A percentile compares a stretch with the other conserved stretches of the same genome.
Evolutionary conservation across 2,113 vertebrate species (phyloP).

Genomic region (Burhinus oedicnemus): DNA sequence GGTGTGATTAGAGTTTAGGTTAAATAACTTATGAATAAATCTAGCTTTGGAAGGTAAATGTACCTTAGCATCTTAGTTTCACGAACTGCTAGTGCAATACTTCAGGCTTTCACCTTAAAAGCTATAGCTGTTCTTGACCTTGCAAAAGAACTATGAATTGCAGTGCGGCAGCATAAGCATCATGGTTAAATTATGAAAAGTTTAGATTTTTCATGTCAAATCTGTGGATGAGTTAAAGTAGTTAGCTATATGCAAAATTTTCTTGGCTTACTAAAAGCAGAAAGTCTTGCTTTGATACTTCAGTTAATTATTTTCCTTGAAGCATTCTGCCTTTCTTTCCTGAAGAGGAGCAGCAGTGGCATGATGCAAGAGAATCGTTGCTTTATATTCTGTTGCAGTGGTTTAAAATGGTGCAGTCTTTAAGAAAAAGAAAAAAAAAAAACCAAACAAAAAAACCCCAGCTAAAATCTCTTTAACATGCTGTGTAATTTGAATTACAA

Average conservation of each 20-base stretch:
- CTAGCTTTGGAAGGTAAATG: neutral
- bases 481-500: neutral
- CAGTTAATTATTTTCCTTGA: neutral
- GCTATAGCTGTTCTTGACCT: neutral
- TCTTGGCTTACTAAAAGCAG: neutral
- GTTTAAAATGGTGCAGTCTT: neutral
- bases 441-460: neutral
- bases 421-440: neutral
- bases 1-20: conserved; percentile 13
- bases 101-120: neutral
- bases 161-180: neutral
- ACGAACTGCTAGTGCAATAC: neutral
- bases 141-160: neutral
- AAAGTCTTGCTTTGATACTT: neutral
- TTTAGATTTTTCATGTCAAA: neutral
- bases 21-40: neutral
- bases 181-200: neutral
- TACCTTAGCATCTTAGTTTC: neutral
- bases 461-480: neutral
- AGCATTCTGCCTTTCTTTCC: neutral
- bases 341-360: neutral
- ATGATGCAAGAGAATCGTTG: neutral
- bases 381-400: neutral
- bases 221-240: neutral
- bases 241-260: neutral